Evolutionary conservation across 2,113 vertebrate species (phyloP).

Genomic region (Oxygymnocypris stewartii): DNA sequence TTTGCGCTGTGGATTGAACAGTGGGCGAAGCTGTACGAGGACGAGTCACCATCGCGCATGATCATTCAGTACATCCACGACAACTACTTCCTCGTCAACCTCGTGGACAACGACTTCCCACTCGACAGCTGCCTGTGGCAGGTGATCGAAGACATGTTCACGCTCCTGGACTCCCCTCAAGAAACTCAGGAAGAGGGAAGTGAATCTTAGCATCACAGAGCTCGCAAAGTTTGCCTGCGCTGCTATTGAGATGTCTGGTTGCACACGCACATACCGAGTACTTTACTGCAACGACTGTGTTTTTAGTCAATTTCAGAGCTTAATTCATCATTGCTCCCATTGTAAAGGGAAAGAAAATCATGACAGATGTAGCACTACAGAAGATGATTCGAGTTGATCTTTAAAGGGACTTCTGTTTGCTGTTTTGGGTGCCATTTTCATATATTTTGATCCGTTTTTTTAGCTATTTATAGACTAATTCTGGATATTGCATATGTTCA

Average conservation of each 20-base stretch:
- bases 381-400: not conserved
- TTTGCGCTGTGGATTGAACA: slow-evolving; percentile 95
- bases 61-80: slow-evolving; percentile 95
- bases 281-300: not conserved
- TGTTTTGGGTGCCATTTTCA: not conserved
- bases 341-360: not conserved
- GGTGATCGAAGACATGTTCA: slow-evolving; percentile 90
- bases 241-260: slow-evolving; percentile 3
- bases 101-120: slow-evolving; percentile 97
- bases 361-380: slow-evolving; percentile 13
- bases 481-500: not conserved
- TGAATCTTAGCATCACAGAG: not conserved
- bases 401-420: not conserved
- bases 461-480: slow-evolving; percentile 43
- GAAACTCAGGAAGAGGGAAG: slow-evolving; percentile 37
- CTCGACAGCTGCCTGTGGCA: slow-evolving; percentile 94
- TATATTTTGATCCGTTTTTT: slow-evolving; percentile 41
- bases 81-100: slow-evolving; percentile 95
- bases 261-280: not conserved
- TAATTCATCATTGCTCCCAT: slow-evolving; percentile 3
- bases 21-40: slow-evolving; percentile 95
- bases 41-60: slow-evolving; percentile 91
- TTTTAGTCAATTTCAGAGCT: not conserved
- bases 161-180: slow-evolving; percentile 71
- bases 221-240: not conserved